phyloP scores from a whole-genome alignment of 2,888 invertebrate species.

The Acanthosoma haemorrhoidale region DNA sequence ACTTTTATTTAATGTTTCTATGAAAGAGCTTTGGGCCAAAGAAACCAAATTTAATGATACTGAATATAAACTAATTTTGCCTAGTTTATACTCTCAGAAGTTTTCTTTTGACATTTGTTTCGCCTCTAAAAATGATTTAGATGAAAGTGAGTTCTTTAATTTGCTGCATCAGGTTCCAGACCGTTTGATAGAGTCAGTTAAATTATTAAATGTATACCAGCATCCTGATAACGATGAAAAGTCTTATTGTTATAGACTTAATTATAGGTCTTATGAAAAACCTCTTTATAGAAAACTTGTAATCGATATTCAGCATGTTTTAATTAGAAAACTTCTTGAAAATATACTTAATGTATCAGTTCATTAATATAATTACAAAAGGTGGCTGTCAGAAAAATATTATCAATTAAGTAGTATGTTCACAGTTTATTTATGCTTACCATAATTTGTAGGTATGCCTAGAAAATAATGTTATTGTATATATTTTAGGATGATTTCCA shows the following conservation, averaged over 20 bases:
- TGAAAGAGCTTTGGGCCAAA: slow-evolving; percentile 4
- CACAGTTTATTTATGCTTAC: background rate
- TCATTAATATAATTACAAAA: slow-evolving; percentile 13
- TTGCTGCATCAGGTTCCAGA: slow-evolving; percentile 45
- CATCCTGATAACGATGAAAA: slow-evolving; percentile 42
- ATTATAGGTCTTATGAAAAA: slow-evolving; percentile 45
- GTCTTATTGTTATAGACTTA: slow-evolving; percentile 46
- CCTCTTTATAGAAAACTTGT: slow-evolving; percentile 46
- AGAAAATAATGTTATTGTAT: background rate
- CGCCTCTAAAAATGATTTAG: slow-evolving; percentile 41
- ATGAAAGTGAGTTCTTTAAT: slow-evolving; percentile 42
- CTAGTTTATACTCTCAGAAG: slow-evolving; percentile 40
- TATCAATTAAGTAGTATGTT: background rate
- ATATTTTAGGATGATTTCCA: background rate
- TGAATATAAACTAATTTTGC: slow-evolving; percentile 8
- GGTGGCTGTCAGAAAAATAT: too few species aligned
- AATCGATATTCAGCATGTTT: slow-evolving; percentile 45
- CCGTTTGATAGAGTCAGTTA: slow-evolving; percentile 44
- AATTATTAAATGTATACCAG: slow-evolving; percentile 44
- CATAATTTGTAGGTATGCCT: background rate
- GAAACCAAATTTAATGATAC: background rate
- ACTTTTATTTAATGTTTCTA: slow-evolving; percentile 19
- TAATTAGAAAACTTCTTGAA: slow-evolving; percentile 44
- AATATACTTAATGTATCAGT: slow-evolving; percentile 32
- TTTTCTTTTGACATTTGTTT: slow-evolving; percentile 47